Evolutionary conservation across 2,113 vertebrate species (phyloP), one percentile per base, ranked within the genome.

Genomic region (Phrynocephalus versicolor): DNA sequence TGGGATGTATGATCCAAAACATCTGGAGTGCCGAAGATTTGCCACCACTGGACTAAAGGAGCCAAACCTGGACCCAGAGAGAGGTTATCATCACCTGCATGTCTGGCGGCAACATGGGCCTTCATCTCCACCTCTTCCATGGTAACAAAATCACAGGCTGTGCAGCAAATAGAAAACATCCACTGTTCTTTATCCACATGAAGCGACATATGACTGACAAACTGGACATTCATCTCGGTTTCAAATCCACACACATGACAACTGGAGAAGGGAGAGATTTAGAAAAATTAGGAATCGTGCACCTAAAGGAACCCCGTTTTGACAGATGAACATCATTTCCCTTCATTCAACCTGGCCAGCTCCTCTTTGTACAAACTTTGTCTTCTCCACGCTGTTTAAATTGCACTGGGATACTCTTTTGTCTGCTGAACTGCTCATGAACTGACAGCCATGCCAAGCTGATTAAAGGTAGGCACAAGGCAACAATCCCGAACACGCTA

Each of bases 111-210:
- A 87, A 99, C 95, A 92, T 99, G 99, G 88, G 95, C 96, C 95
- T 98, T 99, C 95, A 99, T 99, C 93, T 99, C 98, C 8, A 94
- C 95, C 93, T 99, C 98, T 90, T 99, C 99, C 97, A 98, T 98
- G 92, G 98, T 98, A 94, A 98, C 97, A 85, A 97, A 99, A 92
- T 99, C 97, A 1, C 98, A 99, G 64, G 96, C 92, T 41, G 96
- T 98, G 95, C 99, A 99, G 96, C 99, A 99, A 88, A 99, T 98
- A 0, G 99, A 98, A 95, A 99, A 99, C 99, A 99, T 99, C 99
- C 99, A 99, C 95, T 99, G 99, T 95, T 99, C 98, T 95, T 98
- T 98, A 95, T 99, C 99, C 96, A 99, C 98, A 58, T 99, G 99
- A 90, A 99, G 97, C 5, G 98, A 99, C 99, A 99, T 99, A 96